phyloP scores from a whole-genome alignment of 2,888 invertebrate species.

The Apantesis nais region DNA sequence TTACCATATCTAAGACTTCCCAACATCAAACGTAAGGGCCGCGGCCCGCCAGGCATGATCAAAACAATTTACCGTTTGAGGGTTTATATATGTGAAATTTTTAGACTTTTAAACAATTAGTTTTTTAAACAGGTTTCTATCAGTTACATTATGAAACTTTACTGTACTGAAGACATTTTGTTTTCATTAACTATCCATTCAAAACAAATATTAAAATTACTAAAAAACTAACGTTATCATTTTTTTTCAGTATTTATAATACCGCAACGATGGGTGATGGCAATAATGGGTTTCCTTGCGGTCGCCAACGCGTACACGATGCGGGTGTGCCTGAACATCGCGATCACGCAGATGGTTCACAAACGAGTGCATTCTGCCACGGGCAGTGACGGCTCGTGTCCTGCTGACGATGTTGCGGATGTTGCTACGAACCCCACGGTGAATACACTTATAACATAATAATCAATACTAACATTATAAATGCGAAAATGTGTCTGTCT shows the following conservation, averaged over 20 bases:
- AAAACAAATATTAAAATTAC: neutral
- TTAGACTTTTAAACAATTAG: neutral
- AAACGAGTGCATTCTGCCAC: conserved; percentile 52
- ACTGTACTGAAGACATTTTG: neutral
- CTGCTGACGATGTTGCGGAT: conserved; percentile 57
- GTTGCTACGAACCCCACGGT: conserved; percentile 61
- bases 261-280: conserved; percentile 90
- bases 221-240: neutral
- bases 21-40: no score
- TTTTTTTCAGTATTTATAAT: conserved; percentile 84
- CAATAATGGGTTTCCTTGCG: conserved; percentile 90
- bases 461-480: no score
- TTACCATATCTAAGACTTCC: no score
- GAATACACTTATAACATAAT: conserved; percentile 30
- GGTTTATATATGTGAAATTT: neutral
- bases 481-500: no score
- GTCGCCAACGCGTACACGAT: conserved; percentile 91
- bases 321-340: conserved; percentile 90
- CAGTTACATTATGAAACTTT: neutral
- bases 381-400: conserved; percentile 72
- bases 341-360: conserved; percentile 89
- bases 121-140: neutral
- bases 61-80: neutral
- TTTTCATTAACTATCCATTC: neutral
- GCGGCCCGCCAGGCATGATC: no score